Percentiles rank a stretch among this genome's conserved stretches.
Conservation (phyloP, 2,888 invertebrate species). For the Julus scandinavius region DNA sequence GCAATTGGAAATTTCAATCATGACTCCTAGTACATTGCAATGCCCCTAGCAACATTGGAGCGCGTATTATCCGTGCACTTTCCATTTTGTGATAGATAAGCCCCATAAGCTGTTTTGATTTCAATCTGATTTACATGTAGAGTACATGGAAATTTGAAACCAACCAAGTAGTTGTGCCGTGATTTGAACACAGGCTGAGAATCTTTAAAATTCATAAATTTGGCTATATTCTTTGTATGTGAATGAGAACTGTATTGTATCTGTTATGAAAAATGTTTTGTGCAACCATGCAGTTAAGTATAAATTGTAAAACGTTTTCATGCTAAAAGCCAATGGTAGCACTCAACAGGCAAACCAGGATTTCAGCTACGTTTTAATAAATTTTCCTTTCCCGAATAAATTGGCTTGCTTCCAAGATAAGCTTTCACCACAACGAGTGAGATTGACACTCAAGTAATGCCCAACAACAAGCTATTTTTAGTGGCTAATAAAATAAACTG, state of each 20-base stretch:
- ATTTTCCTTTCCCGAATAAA: background rate
- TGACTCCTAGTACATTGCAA: background rate
- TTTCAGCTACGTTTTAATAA: background rate
- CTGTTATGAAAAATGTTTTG: too few species aligned
- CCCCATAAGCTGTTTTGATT: background rate
- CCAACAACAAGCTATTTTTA: slow-evolving; percentile 22
- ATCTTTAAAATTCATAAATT: too few species aligned
- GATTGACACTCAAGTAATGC: slow-evolving; percentile 6
- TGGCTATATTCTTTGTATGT: too few species aligned
- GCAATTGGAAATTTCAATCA: background rate
- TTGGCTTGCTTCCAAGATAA: slow-evolving; percentile 37
- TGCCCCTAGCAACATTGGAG: background rate
- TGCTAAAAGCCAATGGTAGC: background rate
- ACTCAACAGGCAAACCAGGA: background rate
- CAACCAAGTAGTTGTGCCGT: too few species aligned
- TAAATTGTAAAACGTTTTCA: background rate
- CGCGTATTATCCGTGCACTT: background rate
- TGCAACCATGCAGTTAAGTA: too few species aligned
- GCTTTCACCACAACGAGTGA: background rate
- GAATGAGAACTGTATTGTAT: too few species aligned
- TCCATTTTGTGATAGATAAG: background rate
- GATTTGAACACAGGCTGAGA: too few species aligned
- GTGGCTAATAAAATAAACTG: background rate
- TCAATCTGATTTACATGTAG: background rate
- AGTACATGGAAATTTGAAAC: too few species aligned